A percentile compares a stretch with the other conserved stretches of the same genome.
Evolutionary conservation across 2,113 vertebrate genomes (phyloP).

Genomic region (Gobio gobio): DNA sequence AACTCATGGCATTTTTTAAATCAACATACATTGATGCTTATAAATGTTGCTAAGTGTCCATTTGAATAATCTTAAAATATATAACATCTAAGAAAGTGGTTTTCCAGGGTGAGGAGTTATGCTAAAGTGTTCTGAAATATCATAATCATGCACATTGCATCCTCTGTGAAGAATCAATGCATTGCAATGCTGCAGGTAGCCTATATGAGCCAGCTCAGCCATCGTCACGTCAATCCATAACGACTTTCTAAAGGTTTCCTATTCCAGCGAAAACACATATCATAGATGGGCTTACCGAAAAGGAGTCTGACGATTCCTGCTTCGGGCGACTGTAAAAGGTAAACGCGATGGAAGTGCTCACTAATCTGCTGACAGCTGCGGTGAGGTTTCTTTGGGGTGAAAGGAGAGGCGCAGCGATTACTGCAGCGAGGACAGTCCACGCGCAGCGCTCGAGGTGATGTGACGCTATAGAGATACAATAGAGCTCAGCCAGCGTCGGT

Average conservation of each 20-base stretch:
- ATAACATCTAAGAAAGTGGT: not conserved
- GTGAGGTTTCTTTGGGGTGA: constrained; percentile 36
- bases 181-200: constrained; percentile 9
- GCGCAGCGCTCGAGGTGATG: constrained; percentile 60
- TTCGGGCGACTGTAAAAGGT: constrained; percentile 20
- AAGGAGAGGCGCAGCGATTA: constrained; percentile 58
- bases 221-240: not conserved
- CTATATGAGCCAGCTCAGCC: not conserved
- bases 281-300: constrained; percentile 29
- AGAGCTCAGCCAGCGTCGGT: constrained; percentile 48
- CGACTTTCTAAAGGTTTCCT: constrained; percentile 20
- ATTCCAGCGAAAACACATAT: not conserved
- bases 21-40: not conserved
- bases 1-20: not conserved
- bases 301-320: constrained; percentile 41
- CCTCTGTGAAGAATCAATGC: not conserved
- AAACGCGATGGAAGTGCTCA: constrained; percentile 34
- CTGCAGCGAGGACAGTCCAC: constrained; percentile 59
- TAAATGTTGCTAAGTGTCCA: not conserved
- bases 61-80: not conserved
- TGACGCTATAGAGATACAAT: constrained; percentile 52
- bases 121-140: not conserved
- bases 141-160: constrained; percentile 11
- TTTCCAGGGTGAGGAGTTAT: not conserved
- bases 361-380: constrained; percentile 41